Conservation (phyloP, 2,888 invertebrate species). For the Chouioia cunea region DNA sequence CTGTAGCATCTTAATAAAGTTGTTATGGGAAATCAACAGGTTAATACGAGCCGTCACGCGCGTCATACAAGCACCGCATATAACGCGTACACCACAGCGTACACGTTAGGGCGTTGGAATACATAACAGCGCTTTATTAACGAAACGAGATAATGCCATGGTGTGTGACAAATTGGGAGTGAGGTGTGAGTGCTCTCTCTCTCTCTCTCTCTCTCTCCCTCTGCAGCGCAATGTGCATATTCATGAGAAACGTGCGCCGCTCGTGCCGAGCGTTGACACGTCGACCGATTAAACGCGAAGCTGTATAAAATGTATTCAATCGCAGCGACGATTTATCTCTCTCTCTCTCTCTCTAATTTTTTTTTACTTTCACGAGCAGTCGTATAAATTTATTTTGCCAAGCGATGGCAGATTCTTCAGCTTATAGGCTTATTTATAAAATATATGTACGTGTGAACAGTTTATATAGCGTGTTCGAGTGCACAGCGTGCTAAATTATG, state of each 20-base stretch:
- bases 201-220: slow-evolving; percentile 35
- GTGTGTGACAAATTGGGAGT: slow-evolving; percentile 68
- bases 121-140: slow-evolving; percentile 64
- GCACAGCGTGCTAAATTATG: slow-evolving; percentile 25
- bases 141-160: slow-evolving; percentile 66
- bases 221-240: slow-evolving; percentile 30
- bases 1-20: slow-evolving; percentile 20
- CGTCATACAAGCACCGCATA: slow-evolving; percentile 45
- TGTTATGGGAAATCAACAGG: slow-evolving; percentile 53
- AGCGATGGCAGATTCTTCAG: slow-evolving; percentile 22
- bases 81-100: slow-evolving; percentile 42
- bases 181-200: slow-evolving; percentile 59
- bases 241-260: slow-evolving; percentile 23
- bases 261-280: slow-evolving; percentile 9
- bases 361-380: not conserved
- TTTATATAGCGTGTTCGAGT: slow-evolving; percentile 33
- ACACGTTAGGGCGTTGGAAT: slow-evolving; percentile 39
- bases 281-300: slow-evolving; percentile 25
- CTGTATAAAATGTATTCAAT: slow-evolving; percentile 20
- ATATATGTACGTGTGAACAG: not conserved
- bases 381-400: slow-evolving; percentile 8
- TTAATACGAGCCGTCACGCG: no score
- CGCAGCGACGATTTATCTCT: slow-evolving; percentile 2
- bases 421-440: no score
- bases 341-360: not conserved